phyloP scores from a whole-genome alignment of 2,888 invertebrate genomes.

The Hydrotaea diabolus region DNA sequence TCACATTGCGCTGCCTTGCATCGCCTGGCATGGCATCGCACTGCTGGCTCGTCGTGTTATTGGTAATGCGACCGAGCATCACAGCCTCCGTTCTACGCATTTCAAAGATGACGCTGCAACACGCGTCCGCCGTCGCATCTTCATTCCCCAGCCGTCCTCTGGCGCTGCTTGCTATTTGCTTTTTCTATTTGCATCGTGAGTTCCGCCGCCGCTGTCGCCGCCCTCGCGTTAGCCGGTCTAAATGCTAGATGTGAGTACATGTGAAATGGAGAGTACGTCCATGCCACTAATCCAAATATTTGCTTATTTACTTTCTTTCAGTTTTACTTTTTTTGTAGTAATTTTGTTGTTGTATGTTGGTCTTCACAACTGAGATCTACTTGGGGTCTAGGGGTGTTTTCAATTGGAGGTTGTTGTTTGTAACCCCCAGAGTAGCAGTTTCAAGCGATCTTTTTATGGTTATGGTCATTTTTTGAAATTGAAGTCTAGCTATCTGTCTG shows the following conservation, averaged over 20 bases:
- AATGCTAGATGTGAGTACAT: not conserved
- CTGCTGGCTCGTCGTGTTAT: not conserved
- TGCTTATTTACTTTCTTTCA: slow-evolving; percentile 58
- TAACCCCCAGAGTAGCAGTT: no score
- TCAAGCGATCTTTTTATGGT: no score
- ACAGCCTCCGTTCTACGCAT: slow-evolving; percentile 33
- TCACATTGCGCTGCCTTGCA: not conserved
- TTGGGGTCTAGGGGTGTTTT: no score
- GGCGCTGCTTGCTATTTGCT: slow-evolving; percentile 56
- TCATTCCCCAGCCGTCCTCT: not conserved
- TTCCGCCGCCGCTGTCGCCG: slow-evolving; percentile 28
- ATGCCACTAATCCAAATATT: slow-evolving; percentile 58
- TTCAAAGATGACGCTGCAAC: not conserved
- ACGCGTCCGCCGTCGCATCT: not conserved
- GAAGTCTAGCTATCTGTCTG: no score
- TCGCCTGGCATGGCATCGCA: not conserved
- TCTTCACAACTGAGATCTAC: no score
- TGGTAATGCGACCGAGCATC: not conserved
- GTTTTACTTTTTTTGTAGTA: slow-evolving; percentile 20
- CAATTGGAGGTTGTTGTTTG: no score
- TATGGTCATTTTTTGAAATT: no score
- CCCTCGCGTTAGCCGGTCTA: slow-evolving; percentile 20
- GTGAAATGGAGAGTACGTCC: slow-evolving; percentile 25
- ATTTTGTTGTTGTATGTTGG: no score
- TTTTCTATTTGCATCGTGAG: slow-evolving; percentile 59